Percentiles rank a stretch among this genome's conserved stretches.
Conservation (phyloP, 2,797 vertebrate species). For the Philypnodon macrostomus region DNA sequence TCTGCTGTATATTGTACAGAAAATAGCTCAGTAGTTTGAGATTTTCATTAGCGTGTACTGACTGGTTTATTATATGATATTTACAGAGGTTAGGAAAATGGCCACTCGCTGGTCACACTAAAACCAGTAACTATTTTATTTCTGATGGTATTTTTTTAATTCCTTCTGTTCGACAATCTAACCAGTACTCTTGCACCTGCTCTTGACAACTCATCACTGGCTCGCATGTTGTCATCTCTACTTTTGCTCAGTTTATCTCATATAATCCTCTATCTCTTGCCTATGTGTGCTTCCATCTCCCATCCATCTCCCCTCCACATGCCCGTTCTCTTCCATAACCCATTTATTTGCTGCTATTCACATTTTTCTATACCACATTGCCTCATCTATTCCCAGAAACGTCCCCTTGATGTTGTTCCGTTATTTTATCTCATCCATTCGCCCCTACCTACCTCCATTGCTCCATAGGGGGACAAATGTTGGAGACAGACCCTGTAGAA, state of each 20-base stretch:
- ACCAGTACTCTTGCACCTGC: conserved; percentile 36
- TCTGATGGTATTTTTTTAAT: not conserved
- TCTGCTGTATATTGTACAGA: no score
- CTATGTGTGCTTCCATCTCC: conserved; percentile 6
- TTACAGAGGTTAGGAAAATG: no score
- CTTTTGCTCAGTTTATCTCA: conserved; percentile 50
- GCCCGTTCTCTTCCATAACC: conserved; percentile 10
- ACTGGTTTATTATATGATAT: no score
- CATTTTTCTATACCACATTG: conserved; percentile 10
- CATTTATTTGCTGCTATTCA: conserved; percentile 4
- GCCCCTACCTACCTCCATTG: conserved; percentile 11
- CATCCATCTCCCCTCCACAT: conserved; percentile 1
- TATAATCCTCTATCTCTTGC: conserved; percentile 15
- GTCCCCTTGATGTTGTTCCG: conserved; percentile 24
- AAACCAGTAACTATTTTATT: not conserved
- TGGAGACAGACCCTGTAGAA: conserved; percentile 68
- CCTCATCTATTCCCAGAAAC: conserved; percentile 26
- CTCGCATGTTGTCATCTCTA: conserved; percentile 42
- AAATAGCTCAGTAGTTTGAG: no score
- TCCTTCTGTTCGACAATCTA: not conserved
- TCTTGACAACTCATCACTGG: no score
- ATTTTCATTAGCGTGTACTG: no score
- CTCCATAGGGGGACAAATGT: conserved; percentile 57
- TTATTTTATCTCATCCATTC: not conserved
- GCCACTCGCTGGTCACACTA: conserved; percentile 4